A percentile compares a stretch with the other conserved stretches of the same genome.
Evolutionary conservation across 23 tunicate species (phyloP).

Genomic region (Aplidium turbinatum): DNA sequence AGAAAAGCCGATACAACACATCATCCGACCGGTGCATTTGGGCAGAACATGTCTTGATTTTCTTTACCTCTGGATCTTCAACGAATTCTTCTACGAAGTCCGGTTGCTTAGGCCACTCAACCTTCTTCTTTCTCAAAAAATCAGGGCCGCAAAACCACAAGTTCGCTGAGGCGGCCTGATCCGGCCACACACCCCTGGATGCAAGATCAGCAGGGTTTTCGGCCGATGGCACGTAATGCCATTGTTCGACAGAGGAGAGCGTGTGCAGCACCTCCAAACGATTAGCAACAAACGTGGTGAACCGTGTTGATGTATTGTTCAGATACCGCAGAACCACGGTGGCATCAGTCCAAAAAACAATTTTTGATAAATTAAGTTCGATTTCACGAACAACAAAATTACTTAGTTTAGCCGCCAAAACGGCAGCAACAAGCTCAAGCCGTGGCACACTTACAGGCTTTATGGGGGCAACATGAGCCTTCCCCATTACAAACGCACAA

Average conservation of each 20-base stretch:
- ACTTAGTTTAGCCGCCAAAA: slow-evolving; percentile 4
- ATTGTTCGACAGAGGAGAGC: neutral
- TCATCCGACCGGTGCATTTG: neutral
- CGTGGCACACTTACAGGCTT: neutral
- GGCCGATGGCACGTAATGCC: neutral
- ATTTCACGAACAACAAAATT: neutral
- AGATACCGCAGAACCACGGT: slow-evolving; percentile 1
- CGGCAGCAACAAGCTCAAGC: slow-evolving; percentile 5
- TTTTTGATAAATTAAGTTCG: neutral
- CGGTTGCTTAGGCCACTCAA: slow-evolving; percentile 3
- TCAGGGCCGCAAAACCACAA: neutral
- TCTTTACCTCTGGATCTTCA: slow-evolving; percentile 14
- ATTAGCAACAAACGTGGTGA: slow-evolving; percentile 10
- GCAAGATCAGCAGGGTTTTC: slow-evolving; percentile 7
- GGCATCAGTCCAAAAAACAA: slow-evolving; percentile 3
- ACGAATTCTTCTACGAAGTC: neutral
- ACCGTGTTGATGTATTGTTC: neutral
- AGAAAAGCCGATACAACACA: neutral
- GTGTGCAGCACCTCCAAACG: slow-evolving; percentile 1
- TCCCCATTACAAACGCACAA: slow-evolving; percentile 3
- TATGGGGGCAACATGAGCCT: neutral
- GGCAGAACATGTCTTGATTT: neutral
- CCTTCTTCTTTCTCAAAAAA: neutral
- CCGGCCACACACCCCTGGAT: neutral
- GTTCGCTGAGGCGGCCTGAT: neutral